Conservation (phyloP, 1,140 invertebrate species). For the Heliconius nattereri region DNA sequence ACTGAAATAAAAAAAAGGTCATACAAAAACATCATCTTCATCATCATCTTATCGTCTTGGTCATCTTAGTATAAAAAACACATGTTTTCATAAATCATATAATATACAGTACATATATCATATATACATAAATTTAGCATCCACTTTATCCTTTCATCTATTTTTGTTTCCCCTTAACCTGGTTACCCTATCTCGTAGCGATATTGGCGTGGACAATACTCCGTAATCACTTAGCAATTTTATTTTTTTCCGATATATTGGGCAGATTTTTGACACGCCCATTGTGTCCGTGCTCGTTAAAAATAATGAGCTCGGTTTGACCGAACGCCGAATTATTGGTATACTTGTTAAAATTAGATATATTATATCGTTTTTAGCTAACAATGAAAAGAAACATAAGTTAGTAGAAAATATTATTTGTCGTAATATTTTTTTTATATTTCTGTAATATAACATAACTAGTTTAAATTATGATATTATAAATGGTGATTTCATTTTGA, state of each 20-base stretch:
- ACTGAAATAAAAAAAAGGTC: no score
- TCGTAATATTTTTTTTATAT: not conserved
- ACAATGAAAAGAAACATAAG: not conserved
- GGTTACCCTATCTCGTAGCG: constrained; percentile 7
- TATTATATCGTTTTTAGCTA: constrained; percentile 7
- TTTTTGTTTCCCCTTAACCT: constrained; percentile 1
- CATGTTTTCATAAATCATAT: no score
- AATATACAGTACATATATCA: not conserved
- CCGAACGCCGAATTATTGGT: constrained; percentile 25
- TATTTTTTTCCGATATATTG: constrained; percentile 66
- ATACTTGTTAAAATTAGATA: constrained; percentile 32
- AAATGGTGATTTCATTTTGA: no score
- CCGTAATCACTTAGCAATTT: constrained; percentile 63
- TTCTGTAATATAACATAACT: not conserved
- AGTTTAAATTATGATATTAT: no score
- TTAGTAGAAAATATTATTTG: not conserved
- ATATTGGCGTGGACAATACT: constrained; percentile 44
- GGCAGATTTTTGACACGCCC: constrained; percentile 63
- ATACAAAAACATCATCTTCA: no score
- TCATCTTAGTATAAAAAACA: no score
- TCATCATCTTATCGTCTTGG: no score
- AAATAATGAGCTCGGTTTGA: constrained; percentile 69
- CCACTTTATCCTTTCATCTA: not conserved
- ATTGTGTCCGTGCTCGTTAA: constrained; percentile 62
- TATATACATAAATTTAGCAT: not conserved